phyloP scores from a whole-genome alignment of 2,888 invertebrate species.

The Rhorus exstirpatorius region DNA sequence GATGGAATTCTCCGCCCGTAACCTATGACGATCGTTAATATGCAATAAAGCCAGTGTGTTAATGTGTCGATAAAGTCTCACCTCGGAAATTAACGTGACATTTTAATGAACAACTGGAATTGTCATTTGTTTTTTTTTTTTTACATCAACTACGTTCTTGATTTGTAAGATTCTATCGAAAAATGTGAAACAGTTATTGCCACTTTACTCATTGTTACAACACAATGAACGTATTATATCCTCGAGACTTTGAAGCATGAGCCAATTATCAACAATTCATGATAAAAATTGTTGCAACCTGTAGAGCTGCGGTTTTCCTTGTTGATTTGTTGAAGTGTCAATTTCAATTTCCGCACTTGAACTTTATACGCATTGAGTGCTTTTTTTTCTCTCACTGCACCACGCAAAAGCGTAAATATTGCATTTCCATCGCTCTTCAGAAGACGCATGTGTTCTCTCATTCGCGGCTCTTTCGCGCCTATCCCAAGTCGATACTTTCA shows the following conservation, averaged over 20 bases:
- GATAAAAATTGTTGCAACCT: conserved; percentile 16
- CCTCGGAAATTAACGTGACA: background rate
- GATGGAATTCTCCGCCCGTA: too few species aligned
- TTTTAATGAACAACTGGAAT: background rate
- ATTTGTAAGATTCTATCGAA: background rate
- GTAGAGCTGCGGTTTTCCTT: background rate
- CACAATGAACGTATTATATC: conserved; percentile 2
- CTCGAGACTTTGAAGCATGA: conserved; percentile 20
- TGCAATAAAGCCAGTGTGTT: background rate
- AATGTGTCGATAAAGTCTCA: background rate
- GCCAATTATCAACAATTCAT: conserved; percentile 44
- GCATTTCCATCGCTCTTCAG: background rate
- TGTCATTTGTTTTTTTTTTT: background rate
- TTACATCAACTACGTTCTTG: background rate
- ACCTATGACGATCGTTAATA: too few species aligned
- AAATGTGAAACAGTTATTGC: background rate
- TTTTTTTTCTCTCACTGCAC: conserved; percentile 1
- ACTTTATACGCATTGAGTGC: background rate
- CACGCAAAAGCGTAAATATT: background rate
- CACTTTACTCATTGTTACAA: conserved; percentile 16
- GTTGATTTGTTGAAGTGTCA: conserved; percentile 14
- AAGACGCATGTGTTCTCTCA: background rate
- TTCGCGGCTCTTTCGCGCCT: background rate
- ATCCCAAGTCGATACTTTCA: background rate
- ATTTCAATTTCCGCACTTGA: conserved; percentile 17